phyloP scores from a whole-genome alignment of 2,888 invertebrate genomes.

The Rambutsinella grinnellia region DNA sequence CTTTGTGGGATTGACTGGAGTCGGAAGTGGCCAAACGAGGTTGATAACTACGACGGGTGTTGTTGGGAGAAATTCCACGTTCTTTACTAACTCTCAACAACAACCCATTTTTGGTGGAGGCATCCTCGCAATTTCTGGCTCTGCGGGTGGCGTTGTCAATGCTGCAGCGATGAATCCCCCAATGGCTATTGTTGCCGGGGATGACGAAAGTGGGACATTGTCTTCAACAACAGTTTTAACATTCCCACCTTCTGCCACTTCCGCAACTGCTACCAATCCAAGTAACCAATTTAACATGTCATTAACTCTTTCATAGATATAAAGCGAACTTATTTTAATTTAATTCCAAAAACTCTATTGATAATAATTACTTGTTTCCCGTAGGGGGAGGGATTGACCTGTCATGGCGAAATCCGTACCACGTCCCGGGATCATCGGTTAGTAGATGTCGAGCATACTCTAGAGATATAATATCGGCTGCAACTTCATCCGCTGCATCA shows the following conservation, averaged over 20 bases:
- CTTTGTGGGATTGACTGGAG: background rate
- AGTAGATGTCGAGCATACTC: conserved; percentile 42
- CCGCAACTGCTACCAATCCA: conserved; percentile 21
- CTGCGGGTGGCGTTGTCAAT: conserved; percentile 4
- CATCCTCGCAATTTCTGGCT: conserved; percentile 35
- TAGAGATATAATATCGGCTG: conserved; percentile 17
- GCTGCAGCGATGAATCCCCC: conserved; percentile 35
- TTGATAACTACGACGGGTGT: no score
- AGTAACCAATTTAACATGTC: conserved; percentile 49
- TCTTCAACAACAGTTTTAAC: conserved; percentile 19
- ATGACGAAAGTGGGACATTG: conserved; percentile 24
- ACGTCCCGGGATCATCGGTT: conserved; percentile 43
- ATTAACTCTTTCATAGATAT: no score
- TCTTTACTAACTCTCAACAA: no score
- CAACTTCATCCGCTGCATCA: conserved; percentile 13
- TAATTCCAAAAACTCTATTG: no score
- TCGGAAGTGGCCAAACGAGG: background rate
- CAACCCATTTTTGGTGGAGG: conserved; percentile 37
- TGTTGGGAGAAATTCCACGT: no score
- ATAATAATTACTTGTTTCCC: no score
- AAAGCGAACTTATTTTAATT: no score
- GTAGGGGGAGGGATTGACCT: conserved; percentile 45
- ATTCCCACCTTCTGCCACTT: conserved; percentile 16
- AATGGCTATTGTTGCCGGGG: conserved; percentile 31
- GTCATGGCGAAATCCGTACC: conserved; percentile 45